These are phyloP conservation scores for Artibeus jamaicensis DNA, from an alignment of 2,797 vertebrate species.

Conservation along the genomic window DNA sequence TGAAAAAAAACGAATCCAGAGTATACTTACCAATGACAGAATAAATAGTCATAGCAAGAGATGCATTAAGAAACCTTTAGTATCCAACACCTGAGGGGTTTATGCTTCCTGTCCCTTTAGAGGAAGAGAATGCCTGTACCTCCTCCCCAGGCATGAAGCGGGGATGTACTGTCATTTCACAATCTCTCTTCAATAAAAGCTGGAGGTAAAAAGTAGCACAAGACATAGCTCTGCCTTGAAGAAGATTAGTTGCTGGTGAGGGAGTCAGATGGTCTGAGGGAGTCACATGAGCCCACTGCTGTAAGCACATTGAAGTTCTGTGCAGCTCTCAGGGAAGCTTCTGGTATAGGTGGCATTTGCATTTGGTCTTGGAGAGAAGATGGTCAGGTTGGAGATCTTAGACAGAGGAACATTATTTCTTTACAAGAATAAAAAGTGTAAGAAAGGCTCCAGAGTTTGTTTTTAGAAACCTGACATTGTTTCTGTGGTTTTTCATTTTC, in stretches of 20 bases:
- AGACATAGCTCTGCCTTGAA: not conserved
- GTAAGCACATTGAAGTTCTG: not conserved
- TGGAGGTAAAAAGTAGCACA: not conserved
- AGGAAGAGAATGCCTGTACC: accelerated
- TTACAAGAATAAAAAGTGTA: not conserved
- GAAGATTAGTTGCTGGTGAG: not conserved
- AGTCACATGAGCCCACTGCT: too few species aligned
- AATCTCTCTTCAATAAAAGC: not conserved
- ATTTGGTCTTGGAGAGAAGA: not conserved
- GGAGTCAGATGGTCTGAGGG: not conserved
- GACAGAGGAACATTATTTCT: not conserved
- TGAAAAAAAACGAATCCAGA: not conserved
- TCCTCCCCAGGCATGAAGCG: not conserved
- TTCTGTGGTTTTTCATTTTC: not conserved
- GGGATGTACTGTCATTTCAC: not conserved
- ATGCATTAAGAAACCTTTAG: not conserved
- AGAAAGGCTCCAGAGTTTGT: not conserved
- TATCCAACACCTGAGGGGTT: not conserved
- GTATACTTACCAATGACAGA: not conserved
- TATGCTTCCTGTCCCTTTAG: not conserved
- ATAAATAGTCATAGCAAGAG: not conserved
- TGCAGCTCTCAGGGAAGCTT: not conserved
- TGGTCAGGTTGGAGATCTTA: not conserved
- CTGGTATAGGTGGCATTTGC: not conserved
- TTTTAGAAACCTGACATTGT: not conserved